These are phyloP conservation scores for Chaenodraco wilsoni DNA, from an alignment of 2,797 vertebrate species.

Conservation along the genomic window DNA sequence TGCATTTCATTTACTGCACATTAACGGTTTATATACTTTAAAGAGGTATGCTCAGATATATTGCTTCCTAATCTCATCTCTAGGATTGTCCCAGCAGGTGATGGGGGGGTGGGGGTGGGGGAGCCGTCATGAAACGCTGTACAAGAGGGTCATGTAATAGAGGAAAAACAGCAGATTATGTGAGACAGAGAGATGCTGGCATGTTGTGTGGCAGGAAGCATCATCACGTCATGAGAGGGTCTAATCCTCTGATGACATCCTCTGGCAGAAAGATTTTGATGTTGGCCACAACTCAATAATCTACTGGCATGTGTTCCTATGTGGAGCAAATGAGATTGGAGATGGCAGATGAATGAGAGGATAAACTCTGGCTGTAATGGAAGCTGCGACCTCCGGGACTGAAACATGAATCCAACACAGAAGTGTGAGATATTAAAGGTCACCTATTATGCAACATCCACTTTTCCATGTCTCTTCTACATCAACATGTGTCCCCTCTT, in stretches of 20 bases:
- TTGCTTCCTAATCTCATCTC: conserved; percentile 25
- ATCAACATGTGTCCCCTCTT: no score
- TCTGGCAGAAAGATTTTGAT: conserved; percentile 32
- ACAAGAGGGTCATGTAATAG: conserved; percentile 15
- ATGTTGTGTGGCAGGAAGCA: conserved; percentile 16
- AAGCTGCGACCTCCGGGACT: no score
- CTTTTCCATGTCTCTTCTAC: no score
- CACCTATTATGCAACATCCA: no score
- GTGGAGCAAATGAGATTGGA: conserved; percentile 40
- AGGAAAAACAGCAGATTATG: conserved; percentile 35
- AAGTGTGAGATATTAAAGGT: no score
- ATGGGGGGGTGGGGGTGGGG: not conserved
- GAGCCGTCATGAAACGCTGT: conserved; percentile 2
- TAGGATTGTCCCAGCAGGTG: conserved; percentile 38
- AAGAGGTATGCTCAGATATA: not conserved
- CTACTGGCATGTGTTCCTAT: conserved; percentile 41
- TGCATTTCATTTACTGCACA: not conserved
- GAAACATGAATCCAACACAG: no score
- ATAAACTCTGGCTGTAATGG: conserved; percentile 19
- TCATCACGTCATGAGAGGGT: conserved; percentile 44
- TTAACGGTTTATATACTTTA: not conserved
- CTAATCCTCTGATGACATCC: conserved; percentile 49
- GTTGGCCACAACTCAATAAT: conserved; percentile 34
- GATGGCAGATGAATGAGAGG: conserved; percentile 20
- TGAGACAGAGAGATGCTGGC: conserved; percentile 5